Evolutionary conservation across 2,113 vertebrate genomes (phyloP).

Genomic region (Rostratula benghalensis): DNA sequence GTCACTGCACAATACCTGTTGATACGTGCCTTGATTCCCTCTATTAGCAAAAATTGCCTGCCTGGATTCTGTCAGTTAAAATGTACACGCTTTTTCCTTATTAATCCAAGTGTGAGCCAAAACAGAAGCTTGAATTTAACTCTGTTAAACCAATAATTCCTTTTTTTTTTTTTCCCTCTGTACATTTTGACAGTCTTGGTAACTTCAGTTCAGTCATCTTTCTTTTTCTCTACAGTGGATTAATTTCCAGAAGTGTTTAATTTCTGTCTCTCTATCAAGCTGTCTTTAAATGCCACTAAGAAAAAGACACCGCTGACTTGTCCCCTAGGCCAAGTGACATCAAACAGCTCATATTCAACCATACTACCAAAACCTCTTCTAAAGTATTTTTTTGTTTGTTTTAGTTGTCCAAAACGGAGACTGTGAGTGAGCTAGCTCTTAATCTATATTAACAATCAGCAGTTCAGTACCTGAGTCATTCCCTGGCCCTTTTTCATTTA

Average conservation of each 20-base stretch:
- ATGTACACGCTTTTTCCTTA: background rate
- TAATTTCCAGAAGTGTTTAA: background rate
- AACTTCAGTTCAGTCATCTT: background rate
- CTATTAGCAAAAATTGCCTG: background rate
- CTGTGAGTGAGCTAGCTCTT: background rate
- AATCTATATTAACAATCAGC: constrained; percentile 42
- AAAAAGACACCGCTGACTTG: background rate
- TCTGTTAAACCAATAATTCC: background rate
- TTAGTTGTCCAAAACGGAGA: background rate
- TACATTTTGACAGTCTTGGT: background rate
- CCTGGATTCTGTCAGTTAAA: background rate
- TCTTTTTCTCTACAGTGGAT: background rate
- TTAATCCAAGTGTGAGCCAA: background rate
- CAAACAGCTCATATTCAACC: background rate
- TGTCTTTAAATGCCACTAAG: background rate
- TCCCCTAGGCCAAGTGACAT: background rate
- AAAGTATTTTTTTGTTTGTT: background rate
- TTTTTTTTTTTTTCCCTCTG: background rate
- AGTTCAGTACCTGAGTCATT: constrained; percentile 43
- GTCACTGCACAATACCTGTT: background rate
- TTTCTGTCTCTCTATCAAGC: background rate
- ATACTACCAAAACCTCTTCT: background rate
- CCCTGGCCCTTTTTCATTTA: constrained; percentile 16
- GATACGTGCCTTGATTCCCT: background rate
- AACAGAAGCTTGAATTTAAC: background rate